Evolutionary conservation across 2,888 invertebrate genomes (phyloP).

Genomic region (Biston betularia): DNA sequence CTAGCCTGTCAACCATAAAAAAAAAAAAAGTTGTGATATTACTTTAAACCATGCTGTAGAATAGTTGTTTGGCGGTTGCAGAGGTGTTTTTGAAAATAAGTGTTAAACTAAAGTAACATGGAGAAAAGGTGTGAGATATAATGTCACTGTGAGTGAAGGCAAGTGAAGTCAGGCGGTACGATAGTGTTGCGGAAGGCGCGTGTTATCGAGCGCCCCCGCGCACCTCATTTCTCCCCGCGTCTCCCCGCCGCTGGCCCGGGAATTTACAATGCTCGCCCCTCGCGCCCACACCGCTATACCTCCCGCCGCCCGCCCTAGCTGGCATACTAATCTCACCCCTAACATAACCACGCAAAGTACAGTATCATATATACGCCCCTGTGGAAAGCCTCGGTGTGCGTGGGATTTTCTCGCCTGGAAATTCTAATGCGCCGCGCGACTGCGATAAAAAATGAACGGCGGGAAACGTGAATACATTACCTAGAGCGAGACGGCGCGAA

Average conservation of each 20-base stretch:
- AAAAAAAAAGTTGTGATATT: too few relatives aligned
- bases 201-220: constrained; percentile 63
- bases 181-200: constrained; percentile 50
- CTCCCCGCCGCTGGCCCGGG: constrained; percentile 56
- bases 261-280: constrained; percentile 74
- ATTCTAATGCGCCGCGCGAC: constrained; percentile 85
- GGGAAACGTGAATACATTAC: constrained; percentile 84
- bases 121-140: background rate
- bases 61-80: too few relatives aligned
- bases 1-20: too few relatives aligned
- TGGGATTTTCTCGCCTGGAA: constrained; percentile 85
- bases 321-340: constrained; percentile 15
- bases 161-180: constrained; percentile 48
- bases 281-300: constrained; percentile 46
- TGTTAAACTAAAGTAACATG: background rate
- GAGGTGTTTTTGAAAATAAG: too few relatives aligned
- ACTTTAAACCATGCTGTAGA: too few relatives aligned
- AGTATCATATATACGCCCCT: constrained; percentile 8
- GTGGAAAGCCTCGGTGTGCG: constrained; percentile 60
- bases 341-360: constrained; percentile 24
- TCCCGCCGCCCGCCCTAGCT: constrained; percentile 40
- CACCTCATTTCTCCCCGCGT: constrained; percentile 28
- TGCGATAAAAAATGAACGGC: constrained; percentile 85
- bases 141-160: constrained; percentile 10
- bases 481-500: constrained; percentile 72